phyloP scores from a whole-genome alignment of 2,113 vertebrate species.

The Thamnaconus septentrionalis region DNA sequence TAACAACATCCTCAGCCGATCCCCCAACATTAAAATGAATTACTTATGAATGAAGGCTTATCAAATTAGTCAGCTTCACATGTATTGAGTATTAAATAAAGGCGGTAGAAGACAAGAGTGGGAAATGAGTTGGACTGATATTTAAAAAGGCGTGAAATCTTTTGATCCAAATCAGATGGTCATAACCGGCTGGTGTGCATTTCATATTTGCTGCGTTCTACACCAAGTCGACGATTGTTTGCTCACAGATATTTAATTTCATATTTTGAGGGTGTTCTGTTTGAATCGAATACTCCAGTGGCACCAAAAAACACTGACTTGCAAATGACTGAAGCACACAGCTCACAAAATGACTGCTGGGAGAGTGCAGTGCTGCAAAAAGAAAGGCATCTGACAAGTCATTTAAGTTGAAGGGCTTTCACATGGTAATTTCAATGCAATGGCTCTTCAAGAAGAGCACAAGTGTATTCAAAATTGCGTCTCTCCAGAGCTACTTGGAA shows the following conservation, averaged over 20 bases:
- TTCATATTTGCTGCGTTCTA: constrained; percentile 46
- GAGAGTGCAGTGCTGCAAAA: constrained; percentile 3
- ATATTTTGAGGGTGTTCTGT: constrained; percentile 19
- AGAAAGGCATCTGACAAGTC: too few relatives aligned
- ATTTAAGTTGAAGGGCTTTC: too few relatives aligned
- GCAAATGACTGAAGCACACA: constrained; percentile 23
- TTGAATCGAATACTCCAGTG: constrained; percentile 24
- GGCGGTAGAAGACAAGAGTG: constrained; percentile 40
- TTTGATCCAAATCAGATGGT: constrained; percentile 50
- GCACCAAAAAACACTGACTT: constrained; percentile 3
- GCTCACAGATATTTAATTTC: constrained; percentile 29
- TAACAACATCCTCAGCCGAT: constrained; percentile 54
- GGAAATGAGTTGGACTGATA: constrained; percentile 45
- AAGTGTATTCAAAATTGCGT: too few relatives aligned
- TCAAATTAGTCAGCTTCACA: constrained; percentile 66
- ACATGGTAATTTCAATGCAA: too few relatives aligned
- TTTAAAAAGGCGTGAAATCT: constrained; percentile 55
- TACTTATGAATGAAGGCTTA: constrained; percentile 72
- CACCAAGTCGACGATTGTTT: constrained; percentile 32
- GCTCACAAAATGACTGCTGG: constrained; percentile 23
- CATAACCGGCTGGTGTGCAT: constrained; percentile 42
- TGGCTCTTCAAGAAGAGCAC: too few relatives aligned
- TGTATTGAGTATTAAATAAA: constrained; percentile 66
- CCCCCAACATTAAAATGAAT: constrained; percentile 69
- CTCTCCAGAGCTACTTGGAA: too few relatives aligned